Percentiles rank a stretch among this genome's conserved stretches.
Evolutionary conservation across 2,888 invertebrate species (phyloP).

Genomic region (Synergus laeviventris): DNA sequence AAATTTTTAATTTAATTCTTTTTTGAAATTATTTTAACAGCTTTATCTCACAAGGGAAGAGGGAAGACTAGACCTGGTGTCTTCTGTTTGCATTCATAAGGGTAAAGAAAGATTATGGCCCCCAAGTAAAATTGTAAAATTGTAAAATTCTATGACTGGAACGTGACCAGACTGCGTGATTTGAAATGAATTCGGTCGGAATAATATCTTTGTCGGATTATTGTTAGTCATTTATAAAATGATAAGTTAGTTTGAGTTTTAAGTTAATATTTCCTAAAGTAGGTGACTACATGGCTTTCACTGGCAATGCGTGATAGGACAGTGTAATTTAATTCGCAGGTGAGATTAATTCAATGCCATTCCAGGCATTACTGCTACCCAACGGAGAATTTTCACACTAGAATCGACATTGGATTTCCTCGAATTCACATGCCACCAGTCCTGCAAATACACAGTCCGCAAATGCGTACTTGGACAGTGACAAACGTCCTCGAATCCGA

Average conservation of each 20-base stretch:
- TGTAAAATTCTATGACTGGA: too few relatives aligned
- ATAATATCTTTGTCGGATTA: too few relatives aligned
- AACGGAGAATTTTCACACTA: slow-evolving; percentile 23
- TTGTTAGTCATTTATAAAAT: too few relatives aligned
- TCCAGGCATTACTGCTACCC: slow-evolving; percentile 18
- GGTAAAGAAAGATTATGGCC: too few relatives aligned
- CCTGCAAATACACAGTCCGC: slow-evolving; percentile 36
- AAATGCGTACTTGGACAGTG: slow-evolving; percentile 54
- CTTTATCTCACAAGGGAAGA: too few relatives aligned
- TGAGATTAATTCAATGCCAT: slow-evolving; percentile 25
- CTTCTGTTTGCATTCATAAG: too few relatives aligned
- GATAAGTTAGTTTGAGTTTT: not conserved
- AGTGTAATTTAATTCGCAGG: slow-evolving; percentile 13
- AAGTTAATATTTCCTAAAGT: not conserved
- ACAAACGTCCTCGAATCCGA: slow-evolving; percentile 56
- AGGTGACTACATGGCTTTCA: not conserved
- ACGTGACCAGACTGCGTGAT: too few relatives aligned
- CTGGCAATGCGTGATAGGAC: not conserved
- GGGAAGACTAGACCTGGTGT: too few relatives aligned
- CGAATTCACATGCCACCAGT: slow-evolving; percentile 34
- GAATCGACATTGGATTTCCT: slow-evolving; percentile 36
- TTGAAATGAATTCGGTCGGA: too few relatives aligned
- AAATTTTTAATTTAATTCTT: not conserved
- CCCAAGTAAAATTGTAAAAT: too few relatives aligned
- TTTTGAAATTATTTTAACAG: too few relatives aligned